phyloP scores from a whole-genome alignment of 35 echinoderm and acorn worm species.

The Diadema setosum region DNA sequence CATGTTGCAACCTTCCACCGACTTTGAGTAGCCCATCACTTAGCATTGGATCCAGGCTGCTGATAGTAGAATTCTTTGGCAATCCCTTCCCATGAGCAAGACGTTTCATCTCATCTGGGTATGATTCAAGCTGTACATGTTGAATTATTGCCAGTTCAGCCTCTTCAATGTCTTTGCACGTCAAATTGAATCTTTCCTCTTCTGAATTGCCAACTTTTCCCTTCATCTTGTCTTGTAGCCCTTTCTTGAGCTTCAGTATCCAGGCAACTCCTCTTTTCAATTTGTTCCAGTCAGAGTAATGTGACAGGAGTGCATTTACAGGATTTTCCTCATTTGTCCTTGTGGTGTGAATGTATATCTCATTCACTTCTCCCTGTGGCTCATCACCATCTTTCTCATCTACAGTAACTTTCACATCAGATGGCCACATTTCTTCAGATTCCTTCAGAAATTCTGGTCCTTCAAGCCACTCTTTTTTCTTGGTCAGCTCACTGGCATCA shows the following conservation, averaged over 20 bases:
- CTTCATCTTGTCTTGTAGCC: too few relatives aligned
- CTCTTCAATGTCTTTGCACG: background rate
- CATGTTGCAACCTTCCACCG: conserved; percentile 28
- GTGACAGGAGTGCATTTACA: background rate
- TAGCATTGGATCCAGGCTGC: background rate
- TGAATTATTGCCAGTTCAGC: background rate
- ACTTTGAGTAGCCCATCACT: conserved; percentile 25
- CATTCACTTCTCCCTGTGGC: background rate
- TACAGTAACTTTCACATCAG: background rate
- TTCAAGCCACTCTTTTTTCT: conserved; percentile 19
- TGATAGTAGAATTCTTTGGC: background rate
- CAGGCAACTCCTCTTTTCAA: conserved; percentile 25
- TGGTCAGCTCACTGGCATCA: background rate
- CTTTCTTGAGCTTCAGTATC: conserved; percentile 15
- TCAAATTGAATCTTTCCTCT: too few relatives aligned
- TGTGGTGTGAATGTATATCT: background rate
- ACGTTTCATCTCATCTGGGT: background rate
- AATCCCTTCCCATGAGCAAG: background rate
- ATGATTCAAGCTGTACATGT: background rate
- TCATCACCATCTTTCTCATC: background rate
- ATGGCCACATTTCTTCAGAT: conserved; percentile 6
- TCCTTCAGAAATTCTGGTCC: conserved; percentile 45
- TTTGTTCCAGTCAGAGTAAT: conserved; percentile 22
- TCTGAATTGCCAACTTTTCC: too few relatives aligned
- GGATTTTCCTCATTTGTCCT: background rate